Evolutionary conservation across 2,888 invertebrate genomes (phyloP).

Genomic region (Apamea anceps): DNA sequence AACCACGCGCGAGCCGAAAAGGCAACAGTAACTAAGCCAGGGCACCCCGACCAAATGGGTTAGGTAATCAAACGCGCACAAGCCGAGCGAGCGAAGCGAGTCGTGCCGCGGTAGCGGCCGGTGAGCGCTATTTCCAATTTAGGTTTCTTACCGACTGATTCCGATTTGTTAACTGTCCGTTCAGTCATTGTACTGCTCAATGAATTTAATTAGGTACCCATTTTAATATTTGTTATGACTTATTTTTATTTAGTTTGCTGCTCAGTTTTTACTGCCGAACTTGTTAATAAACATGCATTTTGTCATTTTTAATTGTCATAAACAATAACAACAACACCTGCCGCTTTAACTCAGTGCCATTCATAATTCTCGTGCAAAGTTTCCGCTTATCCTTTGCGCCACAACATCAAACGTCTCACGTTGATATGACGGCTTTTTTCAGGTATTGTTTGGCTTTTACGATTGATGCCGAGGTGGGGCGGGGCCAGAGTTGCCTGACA

Average conservation of each 20-base stretch:
- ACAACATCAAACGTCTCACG: conserved; percentile 72
- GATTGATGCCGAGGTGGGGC: conserved; percentile 75
- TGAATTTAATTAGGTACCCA: too few species aligned
- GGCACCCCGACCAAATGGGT: too few species aligned
- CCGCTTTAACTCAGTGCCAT: background rate
- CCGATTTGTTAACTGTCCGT: background rate
- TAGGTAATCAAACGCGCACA: too few species aligned
- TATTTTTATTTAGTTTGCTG: background rate
- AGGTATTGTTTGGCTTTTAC: conserved; percentile 86
- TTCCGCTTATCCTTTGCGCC: conserved; percentile 62
- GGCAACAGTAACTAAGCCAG: too few species aligned
- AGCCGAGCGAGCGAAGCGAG: too few species aligned
- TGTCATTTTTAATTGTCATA: too few species aligned
- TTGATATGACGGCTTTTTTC: conserved; percentile 86
- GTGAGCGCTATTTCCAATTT: too few species aligned
- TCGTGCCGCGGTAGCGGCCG: too few species aligned
- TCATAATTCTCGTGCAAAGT: background rate
- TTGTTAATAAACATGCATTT: background rate
- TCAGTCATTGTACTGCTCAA: background rate
- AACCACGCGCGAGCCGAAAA: too few species aligned
- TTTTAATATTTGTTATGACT: too few species aligned
- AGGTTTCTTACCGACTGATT: background rate
- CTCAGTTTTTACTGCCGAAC: background rate
- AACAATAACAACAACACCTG: background rate
- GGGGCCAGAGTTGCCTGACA: conserved; percentile 58